Percentiles rank a stretch among this genome's conserved stretches.
Evolutionary conservation across 1,140 invertebrate genomes (phyloP).

Genomic region (Trypoxylus dichotomus): DNA sequence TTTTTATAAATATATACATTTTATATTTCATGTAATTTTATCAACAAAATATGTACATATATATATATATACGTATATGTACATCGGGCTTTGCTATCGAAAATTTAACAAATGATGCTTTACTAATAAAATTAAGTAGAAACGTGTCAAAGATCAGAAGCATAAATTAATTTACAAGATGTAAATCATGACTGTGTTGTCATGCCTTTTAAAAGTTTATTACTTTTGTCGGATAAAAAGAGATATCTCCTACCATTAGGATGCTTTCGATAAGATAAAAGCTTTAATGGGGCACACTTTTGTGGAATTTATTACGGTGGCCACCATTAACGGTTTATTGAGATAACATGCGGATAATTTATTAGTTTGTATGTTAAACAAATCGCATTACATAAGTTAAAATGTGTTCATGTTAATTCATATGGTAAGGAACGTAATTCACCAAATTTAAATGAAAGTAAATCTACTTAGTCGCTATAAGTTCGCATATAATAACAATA

Average conservation of each 20-base stretch:
- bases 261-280: background rate
- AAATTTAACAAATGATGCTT: background rate
- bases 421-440: too few relatives aligned
- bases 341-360: background rate
- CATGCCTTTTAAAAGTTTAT: background rate
- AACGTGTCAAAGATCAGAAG: background rate
- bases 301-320: background rate
- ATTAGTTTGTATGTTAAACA: background rate
- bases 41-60: too few relatives aligned
- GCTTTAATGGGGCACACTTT: background rate
- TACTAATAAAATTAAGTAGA: background rate
- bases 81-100: background rate
- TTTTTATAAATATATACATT: too few relatives aligned
- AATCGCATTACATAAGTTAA: background rate
- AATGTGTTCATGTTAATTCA: background rate
- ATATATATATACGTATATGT: too few relatives aligned
- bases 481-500: too few relatives aligned
- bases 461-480: too few relatives aligned
- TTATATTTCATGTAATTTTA: too few relatives aligned
- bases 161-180: slow-evolving; percentile 6
- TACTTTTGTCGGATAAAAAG: background rate
- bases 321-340: background rate
- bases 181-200: background rate
- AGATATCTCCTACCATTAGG: background rate
- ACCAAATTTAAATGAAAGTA: too few relatives aligned